Conservation (phyloP, 2,888 invertebrate genomes). For the Andricus quercusramuli region DNA sequence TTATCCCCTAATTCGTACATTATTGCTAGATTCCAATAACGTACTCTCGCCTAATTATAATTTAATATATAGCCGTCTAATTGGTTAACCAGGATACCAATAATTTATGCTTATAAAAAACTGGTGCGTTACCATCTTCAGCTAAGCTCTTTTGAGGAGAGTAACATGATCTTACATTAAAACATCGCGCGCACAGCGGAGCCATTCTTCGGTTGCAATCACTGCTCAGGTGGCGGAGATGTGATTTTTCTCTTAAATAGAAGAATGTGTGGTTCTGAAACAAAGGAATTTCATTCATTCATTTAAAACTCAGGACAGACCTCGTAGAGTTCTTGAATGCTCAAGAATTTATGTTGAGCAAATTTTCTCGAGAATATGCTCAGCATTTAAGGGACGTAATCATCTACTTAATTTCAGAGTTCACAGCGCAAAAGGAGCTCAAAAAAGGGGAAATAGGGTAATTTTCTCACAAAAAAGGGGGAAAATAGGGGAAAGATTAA, state of each 20-base stretch:
- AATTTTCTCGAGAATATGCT: no score
- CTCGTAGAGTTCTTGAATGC: no score
- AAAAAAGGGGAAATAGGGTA: no score
- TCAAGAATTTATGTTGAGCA: no score
- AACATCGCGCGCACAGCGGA: slow-evolving; percentile 10
- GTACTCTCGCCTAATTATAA: neutral
- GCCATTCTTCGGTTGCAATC: neutral
- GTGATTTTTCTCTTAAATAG: slow-evolving; percentile 89
- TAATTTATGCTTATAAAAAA: neutral
- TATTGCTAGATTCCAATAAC: neutral
- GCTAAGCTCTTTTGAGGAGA: slow-evolving; percentile 33
- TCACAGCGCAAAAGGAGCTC: no score
- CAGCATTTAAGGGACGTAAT: no score
- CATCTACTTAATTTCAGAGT: no score
- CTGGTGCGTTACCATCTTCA: slow-evolving; percentile 10
- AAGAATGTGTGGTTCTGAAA: slow-evolving; percentile 93
- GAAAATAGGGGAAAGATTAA: no score
- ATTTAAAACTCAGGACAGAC: no score
- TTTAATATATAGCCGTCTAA: neutral
- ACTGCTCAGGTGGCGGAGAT: slow-evolving; percentile 68
- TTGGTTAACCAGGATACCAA: neutral
- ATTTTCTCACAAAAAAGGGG: no score
- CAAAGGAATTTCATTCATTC: slow-evolving; percentile 47
- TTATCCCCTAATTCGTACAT: slow-evolving; percentile 1
- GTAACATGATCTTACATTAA: slow-evolving; percentile 20